These are phyloP conservation scores for Yponomeuta sedellus DNA, from an alignment of 2,888 invertebrate genomes.

Conservation along the genomic window DNA sequence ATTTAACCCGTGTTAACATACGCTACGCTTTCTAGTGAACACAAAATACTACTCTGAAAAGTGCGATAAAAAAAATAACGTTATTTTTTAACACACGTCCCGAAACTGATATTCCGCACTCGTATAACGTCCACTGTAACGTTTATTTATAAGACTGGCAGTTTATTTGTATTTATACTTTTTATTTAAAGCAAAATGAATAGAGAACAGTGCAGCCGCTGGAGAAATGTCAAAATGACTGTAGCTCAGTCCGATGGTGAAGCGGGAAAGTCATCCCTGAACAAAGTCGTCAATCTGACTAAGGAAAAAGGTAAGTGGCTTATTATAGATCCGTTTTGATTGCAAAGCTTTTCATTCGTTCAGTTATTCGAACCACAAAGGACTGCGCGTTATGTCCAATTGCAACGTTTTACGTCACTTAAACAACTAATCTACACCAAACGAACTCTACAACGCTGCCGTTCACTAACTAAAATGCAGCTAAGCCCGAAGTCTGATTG, in stretches of 20 bases:
- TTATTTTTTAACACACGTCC: too few species aligned
- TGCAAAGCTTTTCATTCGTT: too few species aligned
- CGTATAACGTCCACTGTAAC: too few species aligned
- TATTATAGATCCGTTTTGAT: neutral
- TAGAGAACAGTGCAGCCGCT: slow-evolving; percentile 45
- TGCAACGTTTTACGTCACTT: too few species aligned
- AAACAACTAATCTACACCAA: too few species aligned
- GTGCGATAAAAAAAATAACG: slow-evolving; percentile 15
- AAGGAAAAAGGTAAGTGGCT: slow-evolving; percentile 51
- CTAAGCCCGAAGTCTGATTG: too few species aligned
- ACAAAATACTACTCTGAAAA: slow-evolving; percentile 22
- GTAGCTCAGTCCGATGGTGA: slow-evolving; percentile 36
- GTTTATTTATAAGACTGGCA: neutral
- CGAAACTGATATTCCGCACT: too few species aligned
- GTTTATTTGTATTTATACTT: neutral
- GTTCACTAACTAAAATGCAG: too few species aligned
- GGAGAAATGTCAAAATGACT: slow-evolving; percentile 55
- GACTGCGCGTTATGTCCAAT: too few species aligned
- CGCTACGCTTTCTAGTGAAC: slow-evolving; percentile 16
- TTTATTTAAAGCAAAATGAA: slow-evolving; percentile 36
- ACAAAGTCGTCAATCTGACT: slow-evolving; percentile 41
- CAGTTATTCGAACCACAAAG: too few species aligned
- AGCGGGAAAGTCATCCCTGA: slow-evolving; percentile 29
- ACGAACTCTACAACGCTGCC: too few species aligned
- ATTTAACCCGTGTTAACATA: neutral